These are phyloP conservation scores for Phycodurus eques DNA, from an alignment of 2,113 vertebrate genomes.

Conservation along the genomic window DNA sequence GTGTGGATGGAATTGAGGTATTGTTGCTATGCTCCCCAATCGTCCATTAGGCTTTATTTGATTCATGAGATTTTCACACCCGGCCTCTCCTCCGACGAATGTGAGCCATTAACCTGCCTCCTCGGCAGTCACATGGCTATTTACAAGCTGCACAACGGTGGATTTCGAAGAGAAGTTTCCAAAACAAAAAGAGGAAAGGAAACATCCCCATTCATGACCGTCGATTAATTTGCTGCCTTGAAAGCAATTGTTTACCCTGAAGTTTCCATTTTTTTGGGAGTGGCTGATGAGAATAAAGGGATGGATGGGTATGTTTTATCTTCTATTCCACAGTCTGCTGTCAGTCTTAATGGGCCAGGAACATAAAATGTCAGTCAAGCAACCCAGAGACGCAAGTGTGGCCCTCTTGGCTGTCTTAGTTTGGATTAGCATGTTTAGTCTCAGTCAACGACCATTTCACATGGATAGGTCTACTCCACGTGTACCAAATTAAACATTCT, in stretches of 20 bases:
- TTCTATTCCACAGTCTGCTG: conserved; percentile 36
- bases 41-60: conserved; percentile 41
- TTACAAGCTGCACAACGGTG: conserved; percentile 42
- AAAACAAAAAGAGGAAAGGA: conserved; percentile 27
- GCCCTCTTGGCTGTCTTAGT: conserved; percentile 34
- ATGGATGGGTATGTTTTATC: conserved; percentile 37
- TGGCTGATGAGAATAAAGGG: conserved; percentile 14
- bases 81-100: conserved; percentile 21
- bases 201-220: conserved; percentile 40
- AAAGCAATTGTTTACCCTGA: conserved; percentile 27
- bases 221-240: conserved; percentile 47
- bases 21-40: conserved; percentile 41
- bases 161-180: conserved; percentile 44
- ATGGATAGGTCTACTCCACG: conserved; percentile 38
- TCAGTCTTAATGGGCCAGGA: conserved; percentile 47
- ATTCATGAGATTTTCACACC: conserved; percentile 38
- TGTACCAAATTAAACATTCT: conserved; percentile 41
- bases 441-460: conserved; percentile 46
- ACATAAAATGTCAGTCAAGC: conserved; percentile 55
- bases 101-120: conserved; percentile 48
- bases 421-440: conserved; percentile 57
- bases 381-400: conserved; percentile 49
- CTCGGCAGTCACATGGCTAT: conserved; percentile 49
- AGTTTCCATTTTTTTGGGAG: conserved; percentile 21
- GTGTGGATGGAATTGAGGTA: conserved; percentile 40